Percentiles rank a stretch among this genome's conserved stretches.
Conservation (phyloP, 2,888 invertebrate genomes). For the Ceriagrion tenellum region DNA sequence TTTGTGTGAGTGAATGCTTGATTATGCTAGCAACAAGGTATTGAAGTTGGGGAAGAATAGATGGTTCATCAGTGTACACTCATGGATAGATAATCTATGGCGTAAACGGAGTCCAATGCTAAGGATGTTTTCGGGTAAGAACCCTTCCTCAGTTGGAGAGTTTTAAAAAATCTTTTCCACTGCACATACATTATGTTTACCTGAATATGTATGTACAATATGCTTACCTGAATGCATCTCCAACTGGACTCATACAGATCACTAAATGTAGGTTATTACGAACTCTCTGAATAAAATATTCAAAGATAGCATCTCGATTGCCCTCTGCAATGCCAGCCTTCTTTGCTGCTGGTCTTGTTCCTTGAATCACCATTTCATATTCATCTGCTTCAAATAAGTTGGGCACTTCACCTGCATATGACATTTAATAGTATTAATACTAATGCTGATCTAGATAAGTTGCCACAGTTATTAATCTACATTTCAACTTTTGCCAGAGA, state of each 20-base stretch:
- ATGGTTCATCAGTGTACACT: no score
- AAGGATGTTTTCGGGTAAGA: no score
- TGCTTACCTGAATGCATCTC: conserved; percentile 88
- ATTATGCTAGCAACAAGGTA: no score
- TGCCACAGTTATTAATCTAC: neutral
- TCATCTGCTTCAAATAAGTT: conserved; percentile 94
- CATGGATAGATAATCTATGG: no score
- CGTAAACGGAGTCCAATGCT: no score
- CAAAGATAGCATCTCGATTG: conserved; percentile 88
- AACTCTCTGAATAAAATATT: conserved; percentile 91
- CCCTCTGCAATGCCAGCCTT: conserved; percentile 84
- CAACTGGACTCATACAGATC: conserved; percentile 94
- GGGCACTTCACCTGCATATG: conserved; percentile 88
- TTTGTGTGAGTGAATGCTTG: no score
- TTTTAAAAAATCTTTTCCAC: no score
- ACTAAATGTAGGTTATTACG: conserved; percentile 91
- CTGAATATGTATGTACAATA: conserved; percentile 69
- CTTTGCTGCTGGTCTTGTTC: conserved; percentile 86
- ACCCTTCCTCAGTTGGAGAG: no score
- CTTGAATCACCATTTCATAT: conserved; percentile 89
- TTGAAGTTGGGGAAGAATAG: no score
- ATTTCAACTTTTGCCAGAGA: no score
- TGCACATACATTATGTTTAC: no score
- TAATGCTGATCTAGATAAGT: neutral
- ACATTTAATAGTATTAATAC: neutral